Base-by-base conservation (phyloP, 2,797 vertebrate species). In the Garrulus glandarius region DNA sequence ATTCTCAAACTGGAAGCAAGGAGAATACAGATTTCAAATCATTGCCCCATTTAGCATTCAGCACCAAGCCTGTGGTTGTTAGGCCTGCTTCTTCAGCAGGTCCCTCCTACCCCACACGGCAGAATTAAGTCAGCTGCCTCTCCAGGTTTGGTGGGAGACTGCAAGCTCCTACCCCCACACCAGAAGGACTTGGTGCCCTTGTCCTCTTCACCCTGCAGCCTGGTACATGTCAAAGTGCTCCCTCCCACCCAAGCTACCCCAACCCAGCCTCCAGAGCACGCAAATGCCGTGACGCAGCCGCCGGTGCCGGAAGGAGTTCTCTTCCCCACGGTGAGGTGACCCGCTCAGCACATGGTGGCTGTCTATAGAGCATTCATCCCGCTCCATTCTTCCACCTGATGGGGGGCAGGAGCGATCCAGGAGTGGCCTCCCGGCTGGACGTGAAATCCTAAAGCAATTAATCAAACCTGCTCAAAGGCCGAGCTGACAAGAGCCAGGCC, bases 391-490 rank as follows among this genome's bases (percentile, higher is more conserved):
- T 97, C 97, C 85, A 97, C 97, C 97, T 97, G 97, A 98, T 39
- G 97, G 95, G 95, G 97, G 96, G 95, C 97, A 97, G 96, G 92
- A 97, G 95, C 8, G 55, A 92, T 95, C 94, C 97, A 95, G 97
- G 96, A 96, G 93, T 13, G 86, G 97, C 96, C 96, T 97, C 97
- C 96, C 93, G 92, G 98, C 98, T 98, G 98, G 98, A 98, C 71
- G 98, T 98, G 98, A 98, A 98, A 99, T 99, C 97, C 98, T 99
- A 99, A 99, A 99, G 99, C 98, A 99, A 99, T 99, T 99, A 99
- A 99, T 99, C 99, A 99, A 98, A 53, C 70, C 91, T 92, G 96
- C 97, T 98, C 98, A 99, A 99, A 99, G 98, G 98, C 97, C 53
- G 77, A 91, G 97, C 97, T 99, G 99, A 99, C 99, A 99, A 98